A percentile compares a stretch with the other conserved stretches of the same genome.
phyloP scores from a whole-genome alignment of 2,797 vertebrate species.

The Pempheris klunzingeri region DNA sequence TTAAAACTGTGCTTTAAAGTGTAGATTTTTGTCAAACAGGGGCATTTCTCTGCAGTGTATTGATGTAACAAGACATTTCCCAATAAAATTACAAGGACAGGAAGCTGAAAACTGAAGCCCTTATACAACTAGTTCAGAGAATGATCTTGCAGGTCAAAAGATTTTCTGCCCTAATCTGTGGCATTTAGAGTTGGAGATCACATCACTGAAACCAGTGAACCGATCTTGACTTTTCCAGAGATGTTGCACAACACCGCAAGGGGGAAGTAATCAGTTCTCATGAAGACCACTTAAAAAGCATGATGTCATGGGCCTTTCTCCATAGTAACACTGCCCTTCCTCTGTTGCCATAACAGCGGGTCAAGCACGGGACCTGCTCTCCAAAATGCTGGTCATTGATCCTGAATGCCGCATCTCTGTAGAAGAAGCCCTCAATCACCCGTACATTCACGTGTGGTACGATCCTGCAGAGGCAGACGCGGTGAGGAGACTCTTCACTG shows the following conservation, averaged over 20 bases:
- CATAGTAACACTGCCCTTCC: constrained; percentile 59
- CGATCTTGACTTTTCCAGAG: constrained; percentile 42
- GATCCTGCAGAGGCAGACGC: constrained; percentile 95
- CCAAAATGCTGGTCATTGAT: constrained; percentile 98
- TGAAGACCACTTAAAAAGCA: constrained; percentile 19
- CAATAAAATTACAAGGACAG: not conserved
- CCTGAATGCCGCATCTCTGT: constrained; percentile 96
- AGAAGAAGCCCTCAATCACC: constrained; percentile 95
- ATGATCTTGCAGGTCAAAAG: constrained; percentile 22
- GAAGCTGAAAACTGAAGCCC: not conserved
- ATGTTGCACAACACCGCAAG: constrained; percentile 17
- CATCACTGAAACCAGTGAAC: constrained; percentile 33
- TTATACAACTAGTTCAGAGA: constrained; percentile 11
- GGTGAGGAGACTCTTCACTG: constrained; percentile 84
- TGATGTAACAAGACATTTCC: constrained; percentile 4
- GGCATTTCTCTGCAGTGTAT: not conserved
- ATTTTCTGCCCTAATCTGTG: constrained; percentile 29
- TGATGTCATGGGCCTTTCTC: constrained; percentile 54
- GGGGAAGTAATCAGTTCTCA: constrained; percentile 41
- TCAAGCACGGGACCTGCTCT: constrained; percentile 96
- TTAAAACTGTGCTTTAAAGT: not conserved
- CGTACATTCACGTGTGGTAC: constrained; percentile 98
- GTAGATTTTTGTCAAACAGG: not conserved
- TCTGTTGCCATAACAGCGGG: constrained; percentile 83
- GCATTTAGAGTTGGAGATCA: constrained; percentile 29